A percentile compares a stretch with the other conserved stretches of the same genome.
These are phyloP conservation scores for Hemibagrus wyckioides DNA, from an alignment of 2,113 vertebrate species.

Conservation along the genomic window DNA sequence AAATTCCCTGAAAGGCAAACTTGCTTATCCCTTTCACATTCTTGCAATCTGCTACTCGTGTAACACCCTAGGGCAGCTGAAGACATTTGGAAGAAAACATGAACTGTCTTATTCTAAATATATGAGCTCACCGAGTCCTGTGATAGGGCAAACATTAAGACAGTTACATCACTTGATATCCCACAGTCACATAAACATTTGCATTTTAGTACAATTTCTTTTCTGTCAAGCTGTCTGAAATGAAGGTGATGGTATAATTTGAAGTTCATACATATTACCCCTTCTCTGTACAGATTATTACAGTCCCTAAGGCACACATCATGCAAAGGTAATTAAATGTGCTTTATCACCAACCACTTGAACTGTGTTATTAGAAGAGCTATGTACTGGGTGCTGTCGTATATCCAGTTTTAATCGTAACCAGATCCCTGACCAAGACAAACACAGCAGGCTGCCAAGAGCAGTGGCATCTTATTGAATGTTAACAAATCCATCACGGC, in stretches of 20 bases:
- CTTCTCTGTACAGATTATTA: neutral
- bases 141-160: neutral
- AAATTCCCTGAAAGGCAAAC: neutral
- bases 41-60: neutral
- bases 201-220: neutral
- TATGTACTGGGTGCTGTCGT: slow-evolving; percentile 21
- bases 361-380: slow-evolving; percentile 33
- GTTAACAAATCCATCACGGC: slow-evolving; percentile 9
- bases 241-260: neutral
- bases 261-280: neutral
- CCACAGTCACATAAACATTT: neutral
- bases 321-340: slow-evolving; percentile 37
- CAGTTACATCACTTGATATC: neutral
- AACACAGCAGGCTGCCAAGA: slow-evolving; percentile 12
- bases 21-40: neutral
- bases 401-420: slow-evolving; percentile 30
- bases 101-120: neutral
- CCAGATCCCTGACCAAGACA: slow-evolving; percentile 13
- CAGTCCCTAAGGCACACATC: slow-evolving; percentile 15
- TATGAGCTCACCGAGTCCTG: neutral
- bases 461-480: slow-evolving; percentile 17
- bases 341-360: slow-evolving; percentile 39
- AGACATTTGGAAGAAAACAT: neutral
- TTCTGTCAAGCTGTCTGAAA: neutral
- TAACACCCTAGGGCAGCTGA: neutral